Base-by-base conservation (phyloP, 2,797 vertebrate species). In the Mormyrops attenuatus region DNA sequence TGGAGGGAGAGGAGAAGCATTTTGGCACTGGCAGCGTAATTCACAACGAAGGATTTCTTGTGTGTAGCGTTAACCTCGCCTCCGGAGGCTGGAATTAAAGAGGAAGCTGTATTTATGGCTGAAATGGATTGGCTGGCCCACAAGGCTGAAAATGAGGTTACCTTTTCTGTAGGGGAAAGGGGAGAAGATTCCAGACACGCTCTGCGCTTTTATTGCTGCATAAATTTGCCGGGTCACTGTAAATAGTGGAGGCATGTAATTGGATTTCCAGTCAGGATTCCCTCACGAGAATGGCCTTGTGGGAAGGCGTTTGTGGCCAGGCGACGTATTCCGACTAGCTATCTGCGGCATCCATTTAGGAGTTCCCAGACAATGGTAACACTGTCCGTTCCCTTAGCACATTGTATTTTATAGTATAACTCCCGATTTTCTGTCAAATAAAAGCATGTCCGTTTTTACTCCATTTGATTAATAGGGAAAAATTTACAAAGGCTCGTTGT, bases 181-280 rank as follows among this genome's bases (percentile, higher is more conserved):
- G n/a, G 84, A 53, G 22, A 66, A 57, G 90, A 92, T 91, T 34
- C 85, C 89, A 90, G 26, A 53, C 88, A 30, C 88, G 60, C 89
- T 49, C 63, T 89, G n/a, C 87, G 90, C 82, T 34, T 34, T 80
- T 89, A 53, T 90, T 89, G 90, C 90, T 50, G 63, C 92, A 91
- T 91, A 84, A 82, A 91, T 91, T 90, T 63, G 7, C 90, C 66
- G 63, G 22, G 89, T 90, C 88, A 90, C 90, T 92, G 55, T 55
- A 84, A 91, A 91, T 93, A 91, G 93, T 91, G 92, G 89, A 90
- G 88, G 91, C 73, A 88, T 90, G 91, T 94, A 93, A 94, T 93
- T 92, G 89, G 88, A 90, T 90, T 92, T 93, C 91, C 92, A 93
- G 93, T 92, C 90, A 0, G 90, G 86, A 80, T 73, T 82, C 87